Evolutionary conservation across 2,888 invertebrate species (phyloP), one percentile per base, ranked within the genome.

Genomic region (Limnephilus auricula): DNA sequence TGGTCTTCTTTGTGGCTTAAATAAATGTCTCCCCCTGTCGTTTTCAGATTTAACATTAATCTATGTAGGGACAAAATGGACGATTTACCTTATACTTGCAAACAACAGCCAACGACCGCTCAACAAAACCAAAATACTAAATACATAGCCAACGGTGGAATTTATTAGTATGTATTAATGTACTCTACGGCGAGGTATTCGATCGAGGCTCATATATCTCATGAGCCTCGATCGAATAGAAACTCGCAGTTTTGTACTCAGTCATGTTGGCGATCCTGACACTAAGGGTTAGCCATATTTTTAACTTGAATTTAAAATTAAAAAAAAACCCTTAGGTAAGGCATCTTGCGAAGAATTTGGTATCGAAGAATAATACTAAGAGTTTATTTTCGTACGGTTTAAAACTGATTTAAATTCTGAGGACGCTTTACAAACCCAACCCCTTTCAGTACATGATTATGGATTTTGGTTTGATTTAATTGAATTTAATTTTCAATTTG

Each of bases 1-100:
- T 40, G 45, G 65, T 30, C 32, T 31, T 45, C 50, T 89, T 83
- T 90, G 90, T 83, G 83, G 30, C 78, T 25, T 45, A 90, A 90
- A 84, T 90, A 31, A 90, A 84, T 83, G 34, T 84, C 45, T 30
- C 45, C 13, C n/a, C 15, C 85, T 40, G 85, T 85, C 45, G 40
- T 40, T 25, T 85, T 85, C 45, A 85, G 40, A 85, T 85, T 85
- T 40, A 85, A 30, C 45, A 85, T 85, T 40, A 85, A 85, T 85
- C 15, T 40, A 45, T 85, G 30, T 40, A 85, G 13, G 65, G 65
- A 9, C 65, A n/a, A 65, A 65, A 65, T n/a, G 65, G 65, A 9
- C 25, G 65, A n/a, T 65, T 9, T 65, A 65, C n/a, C 25, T 6
- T 25, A n/a, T 65, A 65, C 65, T 25, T n/a, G 65, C 65, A 65